Evolutionary conservation across 2,797 vertebrate species (phyloP).

Genomic region (Darevskia nairensis): DNA sequence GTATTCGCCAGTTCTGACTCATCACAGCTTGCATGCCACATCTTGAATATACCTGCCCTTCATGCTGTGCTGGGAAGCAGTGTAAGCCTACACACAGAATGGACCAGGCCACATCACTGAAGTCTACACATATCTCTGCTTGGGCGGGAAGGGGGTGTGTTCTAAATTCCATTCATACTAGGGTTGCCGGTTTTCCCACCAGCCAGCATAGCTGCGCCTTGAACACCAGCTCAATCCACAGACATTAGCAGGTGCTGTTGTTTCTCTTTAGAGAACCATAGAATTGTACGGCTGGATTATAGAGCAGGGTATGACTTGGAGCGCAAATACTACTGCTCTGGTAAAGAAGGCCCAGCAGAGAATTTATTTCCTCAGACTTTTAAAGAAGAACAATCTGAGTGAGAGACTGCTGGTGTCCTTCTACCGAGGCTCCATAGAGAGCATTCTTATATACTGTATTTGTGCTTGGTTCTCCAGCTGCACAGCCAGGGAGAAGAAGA

Average conservation of each 20-base stretch:
- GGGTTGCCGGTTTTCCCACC: neutral
- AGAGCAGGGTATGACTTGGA: no score
- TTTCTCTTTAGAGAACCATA: no score
- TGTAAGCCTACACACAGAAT: neutral
- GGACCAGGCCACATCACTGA: neutral
- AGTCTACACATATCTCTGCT: neutral
- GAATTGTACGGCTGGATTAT: no score
- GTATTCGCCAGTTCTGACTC: neutral
- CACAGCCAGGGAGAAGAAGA: no score
- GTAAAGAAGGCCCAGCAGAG: no score
- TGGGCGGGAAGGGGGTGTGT: neutral
- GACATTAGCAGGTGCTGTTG: neutral
- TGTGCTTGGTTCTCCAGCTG: no score
- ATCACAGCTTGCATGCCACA: neutral
- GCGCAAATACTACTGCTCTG: no score
- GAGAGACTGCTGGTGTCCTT: no score
- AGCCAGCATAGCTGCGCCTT: neutral
- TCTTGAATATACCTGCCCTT: conserved; percentile 9
- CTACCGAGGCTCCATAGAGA: no score
- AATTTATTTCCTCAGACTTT: no score
- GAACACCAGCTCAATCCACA: neutral
- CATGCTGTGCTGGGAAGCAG: neutral
- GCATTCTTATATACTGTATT: no score
- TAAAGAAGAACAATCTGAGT: no score
- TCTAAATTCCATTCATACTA: neutral